Percentiles rank a stretch among this genome's conserved stretches.
Evolutionary conservation across 2,888 invertebrate genomes (phyloP).

Genomic region (Callosobruchus maculatus): DNA sequence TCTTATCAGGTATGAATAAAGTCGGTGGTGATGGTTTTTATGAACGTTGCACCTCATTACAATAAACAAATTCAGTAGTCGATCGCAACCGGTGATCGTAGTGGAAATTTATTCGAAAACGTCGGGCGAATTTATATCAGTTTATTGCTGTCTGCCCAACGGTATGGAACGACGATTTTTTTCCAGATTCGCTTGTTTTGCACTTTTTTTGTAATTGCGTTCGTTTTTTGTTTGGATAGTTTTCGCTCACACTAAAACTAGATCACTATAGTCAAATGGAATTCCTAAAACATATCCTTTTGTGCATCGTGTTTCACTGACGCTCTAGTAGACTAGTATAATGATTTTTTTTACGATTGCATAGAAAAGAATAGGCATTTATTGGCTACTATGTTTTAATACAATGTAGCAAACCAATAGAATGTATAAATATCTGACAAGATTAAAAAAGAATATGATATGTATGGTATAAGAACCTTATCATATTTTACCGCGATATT

Average conservation of each 20-base stretch:
- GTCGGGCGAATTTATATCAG: background rate
- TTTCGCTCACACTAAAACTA: background rate
- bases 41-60: slow-evolving; percentile 19
- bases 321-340: too few species aligned
- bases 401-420: too few species aligned
- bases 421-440: too few species aligned
- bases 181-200: background rate
- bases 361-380: too few species aligned
- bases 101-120: background rate
- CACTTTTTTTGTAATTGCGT: background rate
- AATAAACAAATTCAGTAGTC: slow-evolving; percentile 23
- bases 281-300: too few species aligned
- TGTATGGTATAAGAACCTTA: too few species aligned
- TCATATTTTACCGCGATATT: too few species aligned
- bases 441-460: too few species aligned
- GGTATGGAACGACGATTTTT: background rate
- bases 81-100: slow-evolving; percentile 8
- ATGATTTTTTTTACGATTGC: too few species aligned
- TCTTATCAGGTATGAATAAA: slow-evolving; percentile 24
- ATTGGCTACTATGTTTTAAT: too few species aligned
- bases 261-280: background rate
- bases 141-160: background rate
- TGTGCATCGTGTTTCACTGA: too few species aligned
- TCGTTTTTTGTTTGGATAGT: background rate
- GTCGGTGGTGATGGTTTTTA: slow-evolving; percentile 12